phyloP scores from a whole-genome alignment of 2,113 vertebrate species.

The Ramphastos sulfuratus region DNA sequence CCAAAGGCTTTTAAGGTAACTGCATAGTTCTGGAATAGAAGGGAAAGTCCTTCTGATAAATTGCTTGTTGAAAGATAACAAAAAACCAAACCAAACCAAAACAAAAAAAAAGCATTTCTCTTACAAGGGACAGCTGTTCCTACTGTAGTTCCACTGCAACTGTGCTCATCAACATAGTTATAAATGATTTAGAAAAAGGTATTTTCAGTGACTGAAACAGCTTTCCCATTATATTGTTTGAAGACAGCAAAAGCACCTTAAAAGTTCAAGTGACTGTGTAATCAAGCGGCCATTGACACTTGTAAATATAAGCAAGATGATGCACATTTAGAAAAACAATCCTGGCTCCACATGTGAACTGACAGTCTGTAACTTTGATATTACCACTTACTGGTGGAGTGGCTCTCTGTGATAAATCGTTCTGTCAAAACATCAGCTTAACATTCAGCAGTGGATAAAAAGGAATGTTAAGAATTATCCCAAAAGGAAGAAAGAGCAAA shows the following conservation, averaged over 20 bases:
- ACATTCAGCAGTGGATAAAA: not conserved
- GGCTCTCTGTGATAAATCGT: accelerated
- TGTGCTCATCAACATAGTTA: not conserved
- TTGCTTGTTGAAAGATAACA: accelerated
- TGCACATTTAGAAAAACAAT: not conserved
- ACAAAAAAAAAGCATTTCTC: not conserved
- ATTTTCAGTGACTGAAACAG: not conserved
- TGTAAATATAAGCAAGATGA: not conserved
- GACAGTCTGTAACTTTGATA: not conserved
- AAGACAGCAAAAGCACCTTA: not conserved
- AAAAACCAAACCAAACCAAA: too few relatives aligned
- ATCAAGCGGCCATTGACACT: not conserved
- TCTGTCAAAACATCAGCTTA: not conserved
- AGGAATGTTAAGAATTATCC: not conserved
- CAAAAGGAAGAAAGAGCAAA: not conserved
- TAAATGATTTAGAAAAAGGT: not conserved
- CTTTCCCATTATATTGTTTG: not conserved
- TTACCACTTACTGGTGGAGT: not conserved
- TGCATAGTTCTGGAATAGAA: not conserved
- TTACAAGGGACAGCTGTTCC: not conserved
- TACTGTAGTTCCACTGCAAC: not conserved
- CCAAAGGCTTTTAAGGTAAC: not conserved
- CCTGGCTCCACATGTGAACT: not conserved
- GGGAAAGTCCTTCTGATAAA: not conserved
- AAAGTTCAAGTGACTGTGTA: not conserved